Evolutionary conservation across 92 coral and sea anemone genomes (phyloP).

Genomic region (Virgularia gustaviana): DNA sequence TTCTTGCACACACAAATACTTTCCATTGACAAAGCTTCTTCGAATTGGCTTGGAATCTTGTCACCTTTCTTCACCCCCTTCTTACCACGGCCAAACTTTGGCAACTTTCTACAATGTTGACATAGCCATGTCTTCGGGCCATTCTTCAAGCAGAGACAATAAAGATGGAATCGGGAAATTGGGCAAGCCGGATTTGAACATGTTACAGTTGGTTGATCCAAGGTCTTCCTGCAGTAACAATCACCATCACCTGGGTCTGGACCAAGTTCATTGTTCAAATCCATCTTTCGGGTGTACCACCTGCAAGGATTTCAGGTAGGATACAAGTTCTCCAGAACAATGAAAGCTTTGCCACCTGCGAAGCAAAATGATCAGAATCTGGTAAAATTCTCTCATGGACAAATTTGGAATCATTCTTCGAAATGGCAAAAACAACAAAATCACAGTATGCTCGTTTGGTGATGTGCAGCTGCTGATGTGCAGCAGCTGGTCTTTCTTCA

Average conservation of each 20-base stretch:
- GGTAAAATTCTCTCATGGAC: conserved; percentile 43
- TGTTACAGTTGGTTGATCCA: conserved; percentile 27
- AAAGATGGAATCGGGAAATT: conserved; percentile 47
- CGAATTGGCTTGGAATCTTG: neutral
- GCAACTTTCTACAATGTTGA: conserved; percentile 53
- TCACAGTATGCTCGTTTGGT: conserved; percentile 48
- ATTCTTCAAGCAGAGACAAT: conserved; percentile 43
- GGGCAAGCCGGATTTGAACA: conserved; percentile 54
- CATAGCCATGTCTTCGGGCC: conserved; percentile 61
- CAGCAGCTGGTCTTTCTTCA: conserved; percentile 34
- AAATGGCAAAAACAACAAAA: conserved; percentile 58
- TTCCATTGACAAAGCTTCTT: conserved; percentile 25
- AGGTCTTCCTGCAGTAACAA: conserved; percentile 52
- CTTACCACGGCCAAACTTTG: conserved; percentile 35
- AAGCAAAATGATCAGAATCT: conserved; percentile 46
- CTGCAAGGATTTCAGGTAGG: conserved; percentile 57
- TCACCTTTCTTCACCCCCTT: conserved; percentile 10
- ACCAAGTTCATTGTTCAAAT: conserved; percentile 8
- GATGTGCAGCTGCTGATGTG: conserved; percentile 56
- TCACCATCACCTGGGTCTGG: conserved; percentile 20
- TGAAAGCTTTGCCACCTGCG: conserved; percentile 45
- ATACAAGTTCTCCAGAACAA: conserved; percentile 64
- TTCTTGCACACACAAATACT: conserved; percentile 25
- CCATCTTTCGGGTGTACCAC: conserved; percentile 59
- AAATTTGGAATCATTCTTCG: conserved; percentile 2